Base-by-base conservation (phyloP, 1,140 invertebrate species). In the Brachionus plicatilis region DNA sequence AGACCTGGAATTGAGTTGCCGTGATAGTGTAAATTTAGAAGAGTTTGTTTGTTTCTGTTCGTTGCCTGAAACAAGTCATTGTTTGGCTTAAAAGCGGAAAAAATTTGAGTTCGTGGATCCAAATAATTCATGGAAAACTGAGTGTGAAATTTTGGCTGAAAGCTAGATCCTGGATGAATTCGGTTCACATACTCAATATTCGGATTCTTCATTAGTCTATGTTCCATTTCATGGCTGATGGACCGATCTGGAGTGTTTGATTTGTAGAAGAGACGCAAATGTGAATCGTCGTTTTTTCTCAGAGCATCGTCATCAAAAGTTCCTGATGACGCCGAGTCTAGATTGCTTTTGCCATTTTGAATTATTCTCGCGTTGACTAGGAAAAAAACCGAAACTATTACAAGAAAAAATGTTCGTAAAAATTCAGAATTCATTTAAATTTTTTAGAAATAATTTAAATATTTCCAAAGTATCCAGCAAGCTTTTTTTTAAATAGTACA, bases 161-260 rank as follows among this genome's bases (percentile, higher is more conserved):
- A 68, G n/a, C 7, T 41, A 68, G n/a, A 20, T 41, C 29, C 37
- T 33, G 20, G 79, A 14, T 45, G 9, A 12, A 20, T 29, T 43
- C 14, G 14, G 14, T n/a, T 47, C 14, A 14, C 9, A 37, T 27
- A 65, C 37, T 60, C 12, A 66, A 43, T 37, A 29, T 8, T 27
- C 3, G 79, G 79, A 68, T 65, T 82, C n/a, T 82, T 82, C 8
- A 82, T 3, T 24, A 82, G 43, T 43, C 79, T 17, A 27, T 82
- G 79, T 65, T 82, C 79, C 17, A 82, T 8, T 68, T 82, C 79
- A 68, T 82, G 79, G 20, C 79, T 82, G n/a, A 82, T 65, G 9
- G 53, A 65, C 24, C 65, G 29, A 45, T 56, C 65, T 4, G 50
- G 79, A 24, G 29, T 56, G 45, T 82, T 82, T 20, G 79, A 82